Evolutionary conservation across 1,140 invertebrate species (phyloP), one percentile per base, ranked within the genome.

Genomic region (Hypsibius dujardini): DNA sequence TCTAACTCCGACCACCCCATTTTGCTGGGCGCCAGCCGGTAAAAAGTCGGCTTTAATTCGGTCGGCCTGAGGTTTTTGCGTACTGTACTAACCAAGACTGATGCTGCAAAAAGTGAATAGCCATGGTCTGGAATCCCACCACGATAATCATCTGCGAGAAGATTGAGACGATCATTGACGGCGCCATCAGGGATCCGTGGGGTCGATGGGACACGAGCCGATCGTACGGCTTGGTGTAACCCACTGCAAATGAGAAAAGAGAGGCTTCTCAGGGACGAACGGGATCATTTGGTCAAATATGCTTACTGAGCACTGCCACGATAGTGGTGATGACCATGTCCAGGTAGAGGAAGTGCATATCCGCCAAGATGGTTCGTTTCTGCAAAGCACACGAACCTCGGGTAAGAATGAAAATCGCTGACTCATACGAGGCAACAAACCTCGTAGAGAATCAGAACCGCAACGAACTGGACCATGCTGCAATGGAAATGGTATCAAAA

Each of bases 401-500:
- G 2, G 12, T 50, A 75, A 71, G 42, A 47, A 69, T 74, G 47
- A 15, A 69, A 28, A 71, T 59, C 7, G 46, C 1, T 47, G 70
- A 73, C 45, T 42, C 69, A 45, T 72, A 42, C 2, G 14, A 40
- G 71, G 69, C 47, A 73, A 28, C 15, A 56, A 28, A 87, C 83
- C 71, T 80, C 82, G 78, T 97, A 96, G 0, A 96, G 83, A 60
- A 95, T 87, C 76, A 95, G 86, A 45, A 95, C 89, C 14, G 91
- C 90, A 71, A 90, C 84, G 79, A 96, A 97, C 80, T 97, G 92
- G 47, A 89, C 94, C 1, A 96, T 81, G 62, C 88, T 56, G n/a
- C 50, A 56, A 56, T n/a, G n/a, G 50, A 56, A 56, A 56, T 56
- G 50, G n/a, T n/a, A 56, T 28, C 28, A 28, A 28, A 28, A 28